Percentiles rank a stretch among this genome's conserved stretches.
Evolutionary conservation across 2,888 invertebrate species (phyloP).

Genomic region (Aspidapion aeneum): DNA sequence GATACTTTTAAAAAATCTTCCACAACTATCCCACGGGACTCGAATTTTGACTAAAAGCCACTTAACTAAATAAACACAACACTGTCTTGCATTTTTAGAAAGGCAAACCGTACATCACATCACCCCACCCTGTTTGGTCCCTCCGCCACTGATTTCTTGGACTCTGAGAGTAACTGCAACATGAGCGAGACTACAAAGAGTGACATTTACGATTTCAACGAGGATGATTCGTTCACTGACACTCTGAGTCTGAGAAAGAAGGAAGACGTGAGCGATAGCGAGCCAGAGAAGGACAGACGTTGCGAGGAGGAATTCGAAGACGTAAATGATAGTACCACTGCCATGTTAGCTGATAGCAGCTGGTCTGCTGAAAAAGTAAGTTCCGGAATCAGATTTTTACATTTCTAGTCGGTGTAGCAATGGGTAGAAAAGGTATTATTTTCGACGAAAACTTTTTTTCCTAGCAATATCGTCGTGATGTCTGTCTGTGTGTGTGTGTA

Average conservation of each 20-base stretch:
- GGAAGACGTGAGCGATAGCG: constrained; percentile 21
- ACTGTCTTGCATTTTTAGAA: background rate
- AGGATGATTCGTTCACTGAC: constrained; percentile 27
- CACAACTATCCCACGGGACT: no score
- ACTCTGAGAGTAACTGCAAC: constrained; percentile 27
- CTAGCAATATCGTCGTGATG: no score
- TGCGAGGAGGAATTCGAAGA: constrained; percentile 26
- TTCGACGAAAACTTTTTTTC: no score
- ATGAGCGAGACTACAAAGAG: constrained; percentile 21
- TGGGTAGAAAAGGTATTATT: no score
- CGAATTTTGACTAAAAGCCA: no score
- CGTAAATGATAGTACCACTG: constrained; percentile 27
- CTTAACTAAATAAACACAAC: background rate
- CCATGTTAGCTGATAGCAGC: constrained; percentile 44
- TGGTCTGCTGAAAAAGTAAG: constrained; percentile 40
- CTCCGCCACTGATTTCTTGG: background rate
- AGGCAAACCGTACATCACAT: background rate
- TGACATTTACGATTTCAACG: constrained; percentile 49
- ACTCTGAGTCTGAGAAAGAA: constrained; percentile 25
- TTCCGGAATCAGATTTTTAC: background rate
- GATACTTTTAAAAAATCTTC: no score
- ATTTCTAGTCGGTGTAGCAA: no score
- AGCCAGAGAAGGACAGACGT: constrained; percentile 21
- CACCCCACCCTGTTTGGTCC: background rate
- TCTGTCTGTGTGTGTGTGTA: no score